phyloP scores from a whole-genome alignment of 2,797 vertebrate genomes.

The Arrhamphus sclerolepis region DNA sequence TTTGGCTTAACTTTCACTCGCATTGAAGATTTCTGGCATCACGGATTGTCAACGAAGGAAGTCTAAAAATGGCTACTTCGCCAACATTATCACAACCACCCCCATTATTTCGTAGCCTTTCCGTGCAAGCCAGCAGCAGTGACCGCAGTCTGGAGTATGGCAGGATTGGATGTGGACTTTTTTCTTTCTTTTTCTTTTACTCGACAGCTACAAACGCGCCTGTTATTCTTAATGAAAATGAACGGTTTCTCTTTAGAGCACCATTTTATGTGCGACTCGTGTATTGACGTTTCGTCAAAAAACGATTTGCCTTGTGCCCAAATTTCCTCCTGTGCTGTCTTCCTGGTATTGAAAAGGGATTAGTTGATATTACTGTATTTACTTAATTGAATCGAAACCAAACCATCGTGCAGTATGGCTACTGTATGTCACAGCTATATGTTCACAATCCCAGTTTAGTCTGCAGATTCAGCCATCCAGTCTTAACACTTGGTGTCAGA shows the following conservation, averaged over 20 bases:
- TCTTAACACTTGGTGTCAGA: too few species aligned
- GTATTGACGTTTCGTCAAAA: not conserved
- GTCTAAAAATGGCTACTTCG: slow-evolving; percentile 79
- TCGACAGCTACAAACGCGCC: slow-evolving; percentile 16
- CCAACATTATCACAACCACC: slow-evolving; percentile 67
- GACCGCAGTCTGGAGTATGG: slow-evolving; percentile 28
- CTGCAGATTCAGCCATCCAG: not conserved
- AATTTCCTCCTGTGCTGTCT: not conserved
- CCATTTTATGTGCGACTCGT: slow-evolving; percentile 11
- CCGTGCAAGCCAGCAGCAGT: slow-evolving; percentile 55
- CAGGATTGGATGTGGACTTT: slow-evolving; percentile 35
- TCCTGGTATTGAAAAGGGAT: not conserved
- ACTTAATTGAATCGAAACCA: slow-evolving; percentile 46
- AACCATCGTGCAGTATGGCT: slow-evolving; percentile 15
- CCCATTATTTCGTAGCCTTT: slow-evolving; percentile 57
- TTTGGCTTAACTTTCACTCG: slow-evolving; percentile 40
- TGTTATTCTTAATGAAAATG: not conserved
- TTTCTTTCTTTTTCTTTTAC: not conserved
- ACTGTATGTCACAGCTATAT: slow-evolving; percentile 17
- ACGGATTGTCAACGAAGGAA: slow-evolving; percentile 63
- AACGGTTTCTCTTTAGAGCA: not conserved
- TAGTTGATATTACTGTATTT: not conserved
- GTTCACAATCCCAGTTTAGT: slow-evolving; percentile 21
- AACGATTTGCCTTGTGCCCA: slow-evolving; percentile 16
- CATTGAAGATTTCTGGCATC: slow-evolving; percentile 52